Conservation (phyloP, 2,888 invertebrate genomes). For the Eristalis intricaria region DNA sequence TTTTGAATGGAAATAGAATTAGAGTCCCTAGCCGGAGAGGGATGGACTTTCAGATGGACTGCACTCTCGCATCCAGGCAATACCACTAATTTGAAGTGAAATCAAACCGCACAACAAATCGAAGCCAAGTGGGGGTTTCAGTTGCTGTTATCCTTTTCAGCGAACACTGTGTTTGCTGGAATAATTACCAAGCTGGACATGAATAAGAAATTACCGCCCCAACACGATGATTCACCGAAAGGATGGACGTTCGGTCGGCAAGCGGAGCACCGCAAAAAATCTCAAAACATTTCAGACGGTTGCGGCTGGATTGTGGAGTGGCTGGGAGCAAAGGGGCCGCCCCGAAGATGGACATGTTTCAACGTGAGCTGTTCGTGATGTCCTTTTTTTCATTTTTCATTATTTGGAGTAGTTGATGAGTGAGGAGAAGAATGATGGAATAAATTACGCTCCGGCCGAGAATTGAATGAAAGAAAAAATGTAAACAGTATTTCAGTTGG, state of each 20-base stretch:
- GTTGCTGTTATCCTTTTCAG: not conserved
- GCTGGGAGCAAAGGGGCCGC: not conserved
- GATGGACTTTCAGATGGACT: slow-evolving; percentile 33
- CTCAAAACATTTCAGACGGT: not conserved
- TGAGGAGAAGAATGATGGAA: slow-evolving; percentile 39
- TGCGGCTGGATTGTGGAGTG: not conserved
- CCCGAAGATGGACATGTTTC: slow-evolving; percentile 10
- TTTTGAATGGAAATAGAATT: not conserved
- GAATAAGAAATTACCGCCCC: slow-evolving; percentile 37
- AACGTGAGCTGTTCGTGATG: slow-evolving; percentile 4
- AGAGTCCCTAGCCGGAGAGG: slow-evolving; percentile 48
- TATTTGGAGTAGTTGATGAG: slow-evolving; percentile 36
- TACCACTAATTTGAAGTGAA: not conserved
- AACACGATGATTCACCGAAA: slow-evolving; percentile 10
- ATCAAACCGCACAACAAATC: not conserved
- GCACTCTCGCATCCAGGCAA: not conserved
- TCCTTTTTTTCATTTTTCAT: slow-evolving; percentile 17
- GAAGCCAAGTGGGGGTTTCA: not conserved
- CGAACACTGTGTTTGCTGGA: slow-evolving; percentile 23
- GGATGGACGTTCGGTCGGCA: not conserved
- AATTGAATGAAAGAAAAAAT: slow-evolving; percentile 42
- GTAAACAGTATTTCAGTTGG: slow-evolving; percentile 36
- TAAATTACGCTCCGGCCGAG: slow-evolving; percentile 34
- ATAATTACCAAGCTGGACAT: slow-evolving; percentile 48
- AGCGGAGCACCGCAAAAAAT: not conserved